Base-by-base conservation (phyloP, 2,888 invertebrate genomes). In the Mesoligia furuncula region DNA sequence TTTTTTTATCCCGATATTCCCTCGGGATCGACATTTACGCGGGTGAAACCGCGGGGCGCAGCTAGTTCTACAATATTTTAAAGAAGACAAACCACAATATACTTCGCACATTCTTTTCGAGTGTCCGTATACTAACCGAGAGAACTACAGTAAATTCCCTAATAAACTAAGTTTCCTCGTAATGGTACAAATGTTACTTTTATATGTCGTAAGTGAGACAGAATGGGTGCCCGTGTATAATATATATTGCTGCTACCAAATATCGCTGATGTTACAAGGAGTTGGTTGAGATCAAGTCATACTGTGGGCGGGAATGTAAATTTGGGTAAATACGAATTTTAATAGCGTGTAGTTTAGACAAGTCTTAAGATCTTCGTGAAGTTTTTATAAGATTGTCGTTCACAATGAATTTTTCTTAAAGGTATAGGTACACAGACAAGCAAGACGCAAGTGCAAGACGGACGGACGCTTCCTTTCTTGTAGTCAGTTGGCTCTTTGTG, bases 241-340 rank as follows among this genome's bases (percentile, higher is more conserved):
- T 85, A 74, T 83, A 83, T 83, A 85, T 74, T 61, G 36, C 77
- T 51, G 31, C 24, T 74, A 73, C 71, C 64, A 74, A 85, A 85
- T 83, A 81, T 74, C 68, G 82, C 74, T 83, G 81, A 85, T 81
- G 82, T 77, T 68, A 65, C 64, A 59, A 48, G 79, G 42, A 59
- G 20, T 27, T 36, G 0, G 20, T 36, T 54, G 5, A 17, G 15
- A n/a, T 27, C 11, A 4, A 0, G 68, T 39, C 31, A 17, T 48
- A 59, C 15, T 15, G 27, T 36, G 27, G 36, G 68, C 65, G 83
- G 24, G 6, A 31, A 27, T 31, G 17, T 11, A 1, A 0, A 3
- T 66, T 48, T 24, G 17, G 11, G 6, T 62, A 7, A 39, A 27
- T 36, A 17, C 15, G 3, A 59, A 13, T n/a, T 45, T 7, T n/a